Conservation (phyloP, 1,140 invertebrate genomes). For the Eurosta solidaginis region DNA sequence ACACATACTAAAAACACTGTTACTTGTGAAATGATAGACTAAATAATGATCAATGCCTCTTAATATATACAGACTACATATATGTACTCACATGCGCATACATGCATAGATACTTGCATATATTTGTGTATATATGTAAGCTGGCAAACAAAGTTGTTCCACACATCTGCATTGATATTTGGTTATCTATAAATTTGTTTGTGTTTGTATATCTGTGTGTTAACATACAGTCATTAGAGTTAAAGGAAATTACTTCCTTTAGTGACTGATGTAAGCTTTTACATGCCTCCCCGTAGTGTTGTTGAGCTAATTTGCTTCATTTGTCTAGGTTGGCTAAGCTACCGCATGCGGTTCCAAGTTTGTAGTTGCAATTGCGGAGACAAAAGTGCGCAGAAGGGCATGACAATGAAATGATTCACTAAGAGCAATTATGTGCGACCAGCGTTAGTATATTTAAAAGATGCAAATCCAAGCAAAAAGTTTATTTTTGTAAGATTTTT, state of each 20-base stretch:
- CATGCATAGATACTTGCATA: too few species aligned
- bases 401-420: too few species aligned
- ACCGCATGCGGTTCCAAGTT: not conserved
- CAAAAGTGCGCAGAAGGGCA: too few species aligned
- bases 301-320: constrained; percentile 57
- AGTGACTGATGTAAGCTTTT: constrained; percentile 7
- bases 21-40: not conserved
- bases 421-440: too few species aligned
- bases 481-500: too few species aligned
- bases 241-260: not conserved
- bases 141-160: too few species aligned
- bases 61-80: not conserved
- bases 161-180: too few species aligned
- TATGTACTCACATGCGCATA: not conserved
- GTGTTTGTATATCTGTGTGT: not conserved
- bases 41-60: not conserved
- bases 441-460: too few species aligned
- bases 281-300: not conserved
- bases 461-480: too few species aligned
- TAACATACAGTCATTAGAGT: not conserved
- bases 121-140: not conserved
- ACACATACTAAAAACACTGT: not conserved
- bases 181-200: not conserved
- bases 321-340: constrained; percentile 42
- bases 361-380: too few species aligned